Evolutionary conservation across 1,140 invertebrate species (phyloP), one percentile per base, ranked within the genome.

Genomic region (Propsilocerus akamusi): DNA sequence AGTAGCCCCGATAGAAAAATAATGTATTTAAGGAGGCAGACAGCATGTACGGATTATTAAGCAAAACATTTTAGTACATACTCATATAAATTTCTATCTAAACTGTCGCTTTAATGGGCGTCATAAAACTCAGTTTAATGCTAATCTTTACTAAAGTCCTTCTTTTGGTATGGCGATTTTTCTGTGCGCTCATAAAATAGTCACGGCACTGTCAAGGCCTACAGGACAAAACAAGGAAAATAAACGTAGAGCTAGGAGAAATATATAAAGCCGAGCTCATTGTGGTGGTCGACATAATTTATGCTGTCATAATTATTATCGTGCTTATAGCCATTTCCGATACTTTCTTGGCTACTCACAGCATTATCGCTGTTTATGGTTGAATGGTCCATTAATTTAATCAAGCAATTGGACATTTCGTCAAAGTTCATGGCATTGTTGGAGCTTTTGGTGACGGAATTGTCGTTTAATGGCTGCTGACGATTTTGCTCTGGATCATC

Each of bases 401-500:
- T 41, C 14, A 41, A 20, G 58, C 62, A 63, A 60, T 64, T 63
- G 54, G 63, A 65, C 58, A 65, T 58, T 56, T 65, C 63, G 58
- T 64, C 64, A 61, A 62, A 64, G 57, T 63, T 62, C 56, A 64
- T 65, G 56, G 62, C 59, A 58, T 61, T 63, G 56, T 57, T 59
- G 34, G 10, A 7, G 32, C 20, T 17, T 12, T n/a, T 37, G 17
- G 8, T 20, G 34, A 20, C 22, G 28, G 10, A 30, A 30, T 30
- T 30, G n/a, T n/a, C n/a, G n/a, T 30, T 30, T 11, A 8, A 30
- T 4, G 17, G 34, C 32, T 37, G 10, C 17, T 41, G 17, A n/a
- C n/a, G n/a, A n/a, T n/a, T n/a, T n/a, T n/a, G n/a, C n/a, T 41
- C 14, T 41, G 8, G 34, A 20, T 17, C 34, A 5, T 41, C 34